Evolutionary conservation across 2,797 vertebrate genomes (phyloP).

Genomic region (Esox masquinongy): DNA sequence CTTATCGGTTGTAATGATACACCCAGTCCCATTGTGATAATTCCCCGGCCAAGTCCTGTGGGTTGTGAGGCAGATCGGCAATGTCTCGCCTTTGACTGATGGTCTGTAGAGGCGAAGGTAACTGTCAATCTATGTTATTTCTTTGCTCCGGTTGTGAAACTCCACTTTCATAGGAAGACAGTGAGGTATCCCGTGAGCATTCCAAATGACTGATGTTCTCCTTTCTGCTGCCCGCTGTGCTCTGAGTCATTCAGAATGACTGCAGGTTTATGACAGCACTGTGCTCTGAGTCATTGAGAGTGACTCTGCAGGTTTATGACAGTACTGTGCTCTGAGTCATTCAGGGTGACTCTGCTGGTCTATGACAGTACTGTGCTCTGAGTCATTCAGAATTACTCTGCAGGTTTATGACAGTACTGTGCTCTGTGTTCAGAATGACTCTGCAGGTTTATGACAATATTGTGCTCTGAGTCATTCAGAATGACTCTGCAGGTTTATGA

Average conservation of each 20-base stretch:
- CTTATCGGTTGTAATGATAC: slow-evolving; percentile 22
- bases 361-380: too few relatives aligned
- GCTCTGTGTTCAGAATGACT: too few relatives aligned
- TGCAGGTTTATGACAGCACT: too few relatives aligned
- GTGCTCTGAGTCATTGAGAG: too few relatives aligned
- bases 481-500: too few relatives aligned
- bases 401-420: too few relatives aligned
- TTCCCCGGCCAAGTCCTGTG: slow-evolving; percentile 23
- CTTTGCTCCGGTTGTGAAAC: not conserved
- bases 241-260: not conserved
- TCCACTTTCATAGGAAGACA: not conserved
- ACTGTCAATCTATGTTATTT: not conserved
- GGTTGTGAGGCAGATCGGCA: slow-evolving; percentile 19
- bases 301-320: too few relatives aligned
- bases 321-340: too few relatives aligned
- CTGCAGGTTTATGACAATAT: too few relatives aligned
- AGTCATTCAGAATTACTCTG: too few relatives aligned
- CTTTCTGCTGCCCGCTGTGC: not conserved
- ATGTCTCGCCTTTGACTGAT: slow-evolving; percentile 36
- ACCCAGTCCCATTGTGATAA: slow-evolving; percentile 50
- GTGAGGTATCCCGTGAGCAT: not conserved
- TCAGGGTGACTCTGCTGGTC: slow-evolving; percentile 7
- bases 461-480: too few relatives aligned
- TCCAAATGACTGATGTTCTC: not conserved
- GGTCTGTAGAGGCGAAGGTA: slow-evolving; percentile 20